phyloP scores from a whole-genome alignment of 2,797 vertebrate species.

The Jordanella pulchra region DNA sequence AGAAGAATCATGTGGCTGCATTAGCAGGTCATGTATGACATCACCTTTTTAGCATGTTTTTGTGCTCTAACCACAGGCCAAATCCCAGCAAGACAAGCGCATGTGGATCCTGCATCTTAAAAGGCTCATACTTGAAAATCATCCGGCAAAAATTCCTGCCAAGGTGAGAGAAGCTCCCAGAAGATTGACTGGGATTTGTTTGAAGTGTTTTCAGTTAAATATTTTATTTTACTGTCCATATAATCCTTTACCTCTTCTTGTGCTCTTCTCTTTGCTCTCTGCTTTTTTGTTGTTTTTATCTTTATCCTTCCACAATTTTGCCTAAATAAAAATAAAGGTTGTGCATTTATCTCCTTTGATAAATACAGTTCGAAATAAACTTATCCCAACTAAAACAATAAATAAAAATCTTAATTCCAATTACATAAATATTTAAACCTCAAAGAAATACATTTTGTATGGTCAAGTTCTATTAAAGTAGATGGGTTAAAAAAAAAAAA shows the following conservation, averaged over 20 bases:
- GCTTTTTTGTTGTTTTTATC: not conserved
- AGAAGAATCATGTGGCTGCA: conserved; percentile 28
- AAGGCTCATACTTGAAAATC: conserved; percentile 97
- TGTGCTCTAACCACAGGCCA: conserved; percentile 82
- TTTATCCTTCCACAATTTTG: not conserved
- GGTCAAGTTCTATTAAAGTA: too few species aligned
- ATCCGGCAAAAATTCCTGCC: conserved; percentile 96
- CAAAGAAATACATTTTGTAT: not conserved
- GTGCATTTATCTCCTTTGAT: not conserved
- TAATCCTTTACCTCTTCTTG: conserved; percentile 3
- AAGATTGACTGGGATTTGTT: conserved; percentile 29
- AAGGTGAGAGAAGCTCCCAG: conserved; percentile 82
- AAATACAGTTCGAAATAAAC: not conserved
- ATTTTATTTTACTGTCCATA: not conserved
- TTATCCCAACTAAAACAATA: not conserved
- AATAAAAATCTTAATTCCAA: not conserved
- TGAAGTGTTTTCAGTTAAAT: conserved; percentile 34
- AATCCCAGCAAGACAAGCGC: conserved; percentile 95
- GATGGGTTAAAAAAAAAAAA: too few species aligned
- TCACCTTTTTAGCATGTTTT: conserved; percentile 51
- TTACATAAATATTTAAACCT: not conserved
- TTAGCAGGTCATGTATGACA: conserved; percentile 40
- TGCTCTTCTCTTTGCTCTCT: conserved; percentile 9
- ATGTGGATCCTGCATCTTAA: conserved; percentile 98
- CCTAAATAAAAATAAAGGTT: not conserved